phyloP scores from a whole-genome alignment of 2,888 invertebrate genomes.

The Ecliptopera silaceata region DNA sequence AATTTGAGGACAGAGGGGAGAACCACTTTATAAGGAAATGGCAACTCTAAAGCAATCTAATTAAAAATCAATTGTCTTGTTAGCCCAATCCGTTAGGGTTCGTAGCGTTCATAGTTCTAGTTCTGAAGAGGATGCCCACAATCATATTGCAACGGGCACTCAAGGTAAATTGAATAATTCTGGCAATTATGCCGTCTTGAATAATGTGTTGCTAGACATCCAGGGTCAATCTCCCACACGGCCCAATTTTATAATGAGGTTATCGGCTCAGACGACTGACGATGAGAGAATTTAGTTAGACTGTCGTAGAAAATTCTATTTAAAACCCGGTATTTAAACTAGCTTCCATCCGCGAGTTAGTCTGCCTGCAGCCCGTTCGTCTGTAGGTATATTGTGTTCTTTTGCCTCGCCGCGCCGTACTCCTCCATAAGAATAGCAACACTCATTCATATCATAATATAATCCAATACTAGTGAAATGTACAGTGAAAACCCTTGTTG shows the following conservation, averaged over 20 bases:
- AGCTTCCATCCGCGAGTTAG: too few relatives aligned
- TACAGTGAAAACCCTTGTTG: too few relatives aligned
- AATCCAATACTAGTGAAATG: too few relatives aligned
- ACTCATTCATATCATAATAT: too few relatives aligned
- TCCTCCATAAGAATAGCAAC: too few relatives aligned
- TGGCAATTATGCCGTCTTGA: slow-evolving; percentile 53
- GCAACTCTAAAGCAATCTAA: slow-evolving; percentile 40
- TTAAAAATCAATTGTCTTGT: slow-evolving; percentile 57
- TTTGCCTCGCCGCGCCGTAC: too few relatives aligned
- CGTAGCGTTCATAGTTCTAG: slow-evolving; percentile 45
- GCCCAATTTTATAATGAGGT: slow-evolving; percentile 39
- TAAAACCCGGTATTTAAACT: too few relatives aligned
- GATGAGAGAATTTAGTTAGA: slow-evolving; percentile 25
- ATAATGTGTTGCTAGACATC: slow-evolving; percentile 38
- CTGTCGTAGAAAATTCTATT: slow-evolving; percentile 5
- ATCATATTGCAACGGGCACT: slow-evolving; percentile 57
- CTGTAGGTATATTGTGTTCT: too few relatives aligned
- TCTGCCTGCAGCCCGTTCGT: too few relatives aligned
- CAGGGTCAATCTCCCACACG: slow-evolving; percentile 36
- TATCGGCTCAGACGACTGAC: slow-evolving; percentile 24
- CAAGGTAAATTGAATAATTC: slow-evolving; percentile 68
- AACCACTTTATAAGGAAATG: slow-evolving; percentile 27
- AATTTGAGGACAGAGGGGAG: slow-evolving; percentile 17
- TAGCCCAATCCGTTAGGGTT: slow-evolving; percentile 41
- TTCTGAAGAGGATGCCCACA: slow-evolving; percentile 61